These are phyloP conservation scores for Enoplosus armatus DNA, from an alignment of 2,797 vertebrate genomes.

Conservation along the genomic window DNA sequence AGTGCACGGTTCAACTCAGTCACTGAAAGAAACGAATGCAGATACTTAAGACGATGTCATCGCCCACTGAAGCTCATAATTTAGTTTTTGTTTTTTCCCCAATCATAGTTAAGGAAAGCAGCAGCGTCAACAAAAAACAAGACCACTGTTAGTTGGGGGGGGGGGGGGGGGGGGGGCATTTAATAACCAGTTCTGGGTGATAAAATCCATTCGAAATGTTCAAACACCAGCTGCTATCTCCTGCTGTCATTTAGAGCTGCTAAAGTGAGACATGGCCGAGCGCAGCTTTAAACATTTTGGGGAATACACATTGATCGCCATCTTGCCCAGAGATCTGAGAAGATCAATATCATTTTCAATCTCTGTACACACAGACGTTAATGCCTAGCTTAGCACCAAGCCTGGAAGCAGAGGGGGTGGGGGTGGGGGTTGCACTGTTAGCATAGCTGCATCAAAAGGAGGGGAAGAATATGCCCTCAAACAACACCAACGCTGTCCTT, in stretches of 20 bases:
- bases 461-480: too few species aligned
- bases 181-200: slow-evolving; percentile 35
- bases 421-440: too few species aligned
- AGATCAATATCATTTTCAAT: slow-evolving; percentile 57
- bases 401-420: neutral
- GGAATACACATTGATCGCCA: slow-evolving; percentile 53
- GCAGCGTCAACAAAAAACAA: neutral
- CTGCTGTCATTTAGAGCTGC: slow-evolving; percentile 37
- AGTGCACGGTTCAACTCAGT: neutral
- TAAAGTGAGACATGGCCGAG: slow-evolving; percentile 43
- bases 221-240: slow-evolving; percentile 54
- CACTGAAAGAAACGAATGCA: neutral
- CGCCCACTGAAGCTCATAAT: neutral
- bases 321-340: slow-evolving; percentile 39
- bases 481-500: neutral
- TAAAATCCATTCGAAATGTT: slow-evolving; percentile 45
- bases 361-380: slow-evolving; percentile 11
- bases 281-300: slow-evolving; percentile 49
- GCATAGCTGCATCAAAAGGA: neutral
- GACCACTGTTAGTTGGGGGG: too few species aligned
- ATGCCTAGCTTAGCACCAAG: slow-evolving; percentile 6
- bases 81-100: too few species aligned
- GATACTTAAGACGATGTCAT: neutral
- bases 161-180: too few species aligned
- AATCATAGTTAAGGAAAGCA: neutral